Evolutionary conservation across 2,888 invertebrate species (phyloP).

Genomic region (Nymphalis polychloros): DNA sequence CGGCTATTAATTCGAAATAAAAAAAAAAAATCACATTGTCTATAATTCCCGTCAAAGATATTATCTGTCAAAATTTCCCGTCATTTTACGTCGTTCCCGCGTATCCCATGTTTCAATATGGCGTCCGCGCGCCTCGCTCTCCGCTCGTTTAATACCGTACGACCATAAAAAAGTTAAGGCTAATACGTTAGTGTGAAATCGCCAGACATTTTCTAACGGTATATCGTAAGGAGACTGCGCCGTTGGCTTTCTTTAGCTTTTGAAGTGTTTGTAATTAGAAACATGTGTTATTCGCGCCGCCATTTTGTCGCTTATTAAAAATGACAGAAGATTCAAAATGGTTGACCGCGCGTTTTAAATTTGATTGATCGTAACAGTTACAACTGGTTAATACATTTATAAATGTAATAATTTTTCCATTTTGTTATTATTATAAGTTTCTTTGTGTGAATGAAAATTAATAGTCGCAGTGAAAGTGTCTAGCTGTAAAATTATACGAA

Average conservation of each 20-base stretch:
- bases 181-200: constrained; percentile 70
- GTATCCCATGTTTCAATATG: constrained; percentile 50
- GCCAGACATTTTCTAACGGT: constrained; percentile 70
- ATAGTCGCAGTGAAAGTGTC: background rate
- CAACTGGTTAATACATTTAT: background rate
- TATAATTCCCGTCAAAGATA: constrained; percentile 11
- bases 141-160: constrained; percentile 45
- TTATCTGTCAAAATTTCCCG: constrained; percentile 23
- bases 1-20: constrained; percentile 36
- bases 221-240: constrained; percentile 43
- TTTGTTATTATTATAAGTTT: background rate
- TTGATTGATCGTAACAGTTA: constrained; percentile 36
- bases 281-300: constrained; percentile 34
- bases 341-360: constrained; percentile 6
- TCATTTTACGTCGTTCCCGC: constrained; percentile 40
- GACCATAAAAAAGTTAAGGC: constrained; percentile 44
- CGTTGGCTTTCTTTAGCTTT: constrained; percentile 47
- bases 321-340: constrained; percentile 16
- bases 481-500: background rate
- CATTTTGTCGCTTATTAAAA: constrained; percentile 27
- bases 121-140: constrained; percentile 52
- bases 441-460: background rate
- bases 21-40: constrained; percentile 28
- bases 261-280: constrained; percentile 48
- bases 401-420: constrained; percentile 17